Evolutionary conservation across 2,113 vertebrate species (phyloP).

Genomic region (Poicephalus meyeri): DNA sequence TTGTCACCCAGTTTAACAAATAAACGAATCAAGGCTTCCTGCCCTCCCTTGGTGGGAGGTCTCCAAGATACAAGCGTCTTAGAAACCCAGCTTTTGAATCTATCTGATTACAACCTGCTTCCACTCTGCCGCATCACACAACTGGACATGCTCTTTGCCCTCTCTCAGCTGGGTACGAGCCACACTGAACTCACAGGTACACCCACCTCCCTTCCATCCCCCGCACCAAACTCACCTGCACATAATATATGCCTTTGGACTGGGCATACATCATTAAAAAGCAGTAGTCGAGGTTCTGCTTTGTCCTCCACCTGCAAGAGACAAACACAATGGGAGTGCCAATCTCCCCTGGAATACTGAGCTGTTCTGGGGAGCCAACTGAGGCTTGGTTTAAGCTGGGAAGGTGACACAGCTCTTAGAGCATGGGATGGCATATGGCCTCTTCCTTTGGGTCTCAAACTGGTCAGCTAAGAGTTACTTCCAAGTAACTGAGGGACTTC

Average conservation of each 20-base stretch:
- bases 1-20: background rate
- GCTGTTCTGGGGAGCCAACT: background rate
- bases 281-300: constrained; percentile 98
- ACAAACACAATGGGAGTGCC: accelerated
- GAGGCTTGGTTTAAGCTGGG: background rate
- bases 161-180: background rate
- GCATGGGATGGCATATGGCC: background rate
- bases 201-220: background rate
- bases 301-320: constrained; percentile 92
- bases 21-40: background rate
- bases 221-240: constrained; percentile 80
- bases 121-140: background rate
- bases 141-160: background rate
- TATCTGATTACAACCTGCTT: background rate
- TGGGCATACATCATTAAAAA: constrained; percentile 99
- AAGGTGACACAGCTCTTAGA: background rate
- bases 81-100: background rate
- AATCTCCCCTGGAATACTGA: background rate
- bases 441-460: background rate
- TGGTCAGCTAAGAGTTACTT: background rate
- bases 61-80: background rate
- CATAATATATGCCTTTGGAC: constrained; percentile 96
- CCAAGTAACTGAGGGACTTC: background rate
- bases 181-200: background rate
- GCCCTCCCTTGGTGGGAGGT: background rate